Conservation (phyloP, 2,113 vertebrate genomes). For the Seriola aureovittata region DNA sequence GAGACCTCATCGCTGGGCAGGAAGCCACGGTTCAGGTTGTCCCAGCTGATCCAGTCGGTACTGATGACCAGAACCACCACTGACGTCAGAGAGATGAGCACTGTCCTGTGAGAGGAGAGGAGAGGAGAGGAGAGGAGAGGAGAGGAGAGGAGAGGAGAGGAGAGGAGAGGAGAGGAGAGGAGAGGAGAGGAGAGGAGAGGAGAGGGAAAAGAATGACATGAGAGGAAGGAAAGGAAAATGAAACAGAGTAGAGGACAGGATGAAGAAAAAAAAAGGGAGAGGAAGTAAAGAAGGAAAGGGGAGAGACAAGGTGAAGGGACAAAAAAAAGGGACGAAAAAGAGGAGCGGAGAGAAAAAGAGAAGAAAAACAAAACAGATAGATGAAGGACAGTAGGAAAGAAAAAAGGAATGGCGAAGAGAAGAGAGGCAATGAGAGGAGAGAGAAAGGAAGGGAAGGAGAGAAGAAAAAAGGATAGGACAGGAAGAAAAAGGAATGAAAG, state of each 20-base stretch:
- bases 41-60: conserved; percentile 99
- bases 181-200: background rate
- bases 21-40: conserved; percentile 97
- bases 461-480: background rate
- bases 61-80: conserved; percentile 97
- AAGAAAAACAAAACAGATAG: background rate
- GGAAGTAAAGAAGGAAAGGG: background rate
- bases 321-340: background rate
- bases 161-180: conserved; percentile 2
- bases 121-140: background rate
- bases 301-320: too few relatives aligned
- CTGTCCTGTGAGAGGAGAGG: conserved; percentile 85
- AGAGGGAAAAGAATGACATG: background rate
- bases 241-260: background rate
- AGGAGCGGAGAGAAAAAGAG: too few relatives aligned
- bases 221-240: background rate
- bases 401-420: background rate
- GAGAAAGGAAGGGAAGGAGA: background rate
- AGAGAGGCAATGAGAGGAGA: background rate
- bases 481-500: background rate
- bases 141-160: background rate
- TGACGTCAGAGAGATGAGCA: conserved; percentile 94
- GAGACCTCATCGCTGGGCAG: conserved; percentile 98
- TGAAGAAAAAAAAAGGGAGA: background rate
- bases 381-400: too few relatives aligned